Evolutionary conservation across 2,797 vertebrate genomes (phyloP).

Genomic region (Ceyx erithaca): DNA sequence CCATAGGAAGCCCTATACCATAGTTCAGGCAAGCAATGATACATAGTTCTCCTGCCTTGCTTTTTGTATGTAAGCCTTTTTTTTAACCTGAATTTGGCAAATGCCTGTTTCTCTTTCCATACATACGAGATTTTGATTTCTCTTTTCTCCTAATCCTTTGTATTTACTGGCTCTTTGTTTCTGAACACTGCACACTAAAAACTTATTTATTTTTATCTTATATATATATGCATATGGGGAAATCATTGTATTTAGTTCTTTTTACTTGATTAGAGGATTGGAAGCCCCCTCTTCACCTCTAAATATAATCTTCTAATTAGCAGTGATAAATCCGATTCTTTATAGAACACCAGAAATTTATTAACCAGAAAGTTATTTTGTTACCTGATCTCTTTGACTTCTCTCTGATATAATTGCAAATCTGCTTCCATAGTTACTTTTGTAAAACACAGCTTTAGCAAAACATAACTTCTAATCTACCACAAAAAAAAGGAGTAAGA

Average conservation of each 20-base stretch:
- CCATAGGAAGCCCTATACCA: slow-evolving; percentile 20
- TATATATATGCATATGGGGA: neutral
- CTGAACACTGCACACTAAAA: neutral
- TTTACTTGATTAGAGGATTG: neutral
- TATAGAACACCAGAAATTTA: neutral
- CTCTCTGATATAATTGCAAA: neutral
- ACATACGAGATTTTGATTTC: neutral
- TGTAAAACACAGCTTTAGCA: neutral
- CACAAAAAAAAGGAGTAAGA: neutral
- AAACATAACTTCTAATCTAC: neutral
- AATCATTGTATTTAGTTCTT: neutral
- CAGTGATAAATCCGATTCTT: neutral
- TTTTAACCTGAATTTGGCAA: neutral
- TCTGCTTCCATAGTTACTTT: neutral
- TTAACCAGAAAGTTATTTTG: neutral
- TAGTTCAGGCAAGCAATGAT: slow-evolving; percentile 22
- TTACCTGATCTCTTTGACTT: neutral
- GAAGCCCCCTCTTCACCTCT: neutral
- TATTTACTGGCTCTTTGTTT: neutral
- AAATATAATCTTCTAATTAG: neutral
- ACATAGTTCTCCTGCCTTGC: neutral
- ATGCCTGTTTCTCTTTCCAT: neutral
- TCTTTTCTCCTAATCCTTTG: neutral
- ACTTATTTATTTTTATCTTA: neutral
- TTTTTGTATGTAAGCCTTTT: slow-evolving; percentile 4